Evolutionary conservation across 2,797 vertebrate genomes (phyloP).

Genomic region (Hoplostethus mediterraneus): DNA sequence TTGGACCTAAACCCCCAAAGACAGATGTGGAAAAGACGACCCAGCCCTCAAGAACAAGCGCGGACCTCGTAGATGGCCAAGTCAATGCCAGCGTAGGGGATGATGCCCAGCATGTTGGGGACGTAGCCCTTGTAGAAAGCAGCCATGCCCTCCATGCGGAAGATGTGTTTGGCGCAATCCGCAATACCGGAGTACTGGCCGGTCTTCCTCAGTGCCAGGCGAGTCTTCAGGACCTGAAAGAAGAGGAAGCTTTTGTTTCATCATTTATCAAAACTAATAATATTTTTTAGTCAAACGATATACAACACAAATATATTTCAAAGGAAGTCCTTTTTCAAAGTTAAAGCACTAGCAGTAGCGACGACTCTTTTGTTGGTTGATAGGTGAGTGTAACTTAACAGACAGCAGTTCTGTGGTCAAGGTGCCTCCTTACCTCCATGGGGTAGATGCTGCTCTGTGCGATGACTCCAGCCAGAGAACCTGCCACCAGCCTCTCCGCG

Average conservation of each 20-base stretch:
- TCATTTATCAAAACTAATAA: no score
- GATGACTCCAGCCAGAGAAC: conserved; percentile 92
- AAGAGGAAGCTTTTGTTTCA: conserved; percentile 15
- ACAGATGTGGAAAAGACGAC: neutral
- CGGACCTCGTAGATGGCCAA: conserved; percentile 95
- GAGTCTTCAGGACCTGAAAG: conserved; percentile 93
- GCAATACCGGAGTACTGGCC: conserved; percentile 92
- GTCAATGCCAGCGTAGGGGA: conserved; percentile 97
- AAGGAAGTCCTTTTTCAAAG: no score
- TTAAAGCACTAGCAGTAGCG: no score
- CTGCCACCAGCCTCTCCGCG: conserved; percentile 90
- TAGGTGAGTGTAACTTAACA: no score
- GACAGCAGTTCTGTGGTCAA: neutral
- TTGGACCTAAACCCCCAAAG: conserved; percentile 2
- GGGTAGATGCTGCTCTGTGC: conserved; percentile 98
- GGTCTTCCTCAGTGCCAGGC: conserved; percentile 92
- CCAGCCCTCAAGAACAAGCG: neutral
- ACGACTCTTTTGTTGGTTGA: no score
- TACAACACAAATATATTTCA: no score
- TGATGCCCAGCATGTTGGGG: conserved; percentile 97
- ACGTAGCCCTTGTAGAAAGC: conserved; percentile 98
- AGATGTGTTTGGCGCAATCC: conserved; percentile 91
- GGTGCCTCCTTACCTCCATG: conserved; percentile 90
- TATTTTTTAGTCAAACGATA: no score
- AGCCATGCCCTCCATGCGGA: conserved; percentile 87